Conservation (phyloP, 1,140 invertebrate genomes). For the Danaus melanippus region DNA sequence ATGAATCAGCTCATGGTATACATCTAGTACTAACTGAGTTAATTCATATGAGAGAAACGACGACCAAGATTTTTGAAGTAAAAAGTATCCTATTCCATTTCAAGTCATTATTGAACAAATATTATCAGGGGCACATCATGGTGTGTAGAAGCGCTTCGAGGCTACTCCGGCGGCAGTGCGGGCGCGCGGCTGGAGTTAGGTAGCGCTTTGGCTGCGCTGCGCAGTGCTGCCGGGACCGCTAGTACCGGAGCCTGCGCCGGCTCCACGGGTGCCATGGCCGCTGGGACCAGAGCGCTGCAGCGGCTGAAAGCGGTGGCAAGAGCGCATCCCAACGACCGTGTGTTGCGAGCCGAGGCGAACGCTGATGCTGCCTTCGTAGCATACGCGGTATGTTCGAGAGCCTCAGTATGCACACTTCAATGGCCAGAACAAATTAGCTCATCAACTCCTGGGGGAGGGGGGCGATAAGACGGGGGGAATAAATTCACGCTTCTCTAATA, state of each 20-base stretch:
- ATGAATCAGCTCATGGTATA: too few species aligned
- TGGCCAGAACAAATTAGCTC: too few species aligned
- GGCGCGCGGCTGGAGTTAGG: slow-evolving; percentile 60
- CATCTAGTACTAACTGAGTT: too few species aligned
- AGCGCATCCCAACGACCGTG: slow-evolving; percentile 43
- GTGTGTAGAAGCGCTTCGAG: slow-evolving; percentile 65
- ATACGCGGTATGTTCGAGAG: slow-evolving; percentile 42
- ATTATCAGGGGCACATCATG: slow-evolving; percentile 45
- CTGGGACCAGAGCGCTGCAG: slow-evolving; percentile 40
- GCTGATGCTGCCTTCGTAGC: slow-evolving; percentile 64
- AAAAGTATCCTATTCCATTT: too few species aligned
- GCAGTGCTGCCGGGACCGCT: slow-evolving; percentile 29
- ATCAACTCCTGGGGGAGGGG: too few species aligned
- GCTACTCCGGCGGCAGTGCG: slow-evolving; percentile 54
- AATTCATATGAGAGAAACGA: too few species aligned
- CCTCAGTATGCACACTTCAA: too few species aligned
- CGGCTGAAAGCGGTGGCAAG: slow-evolving; percentile 52
- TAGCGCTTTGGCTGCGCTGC: slow-evolving; percentile 52
- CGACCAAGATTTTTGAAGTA: too few species aligned
- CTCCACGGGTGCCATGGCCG: slow-evolving; percentile 20
- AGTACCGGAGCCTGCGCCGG: slow-evolving; percentile 19
- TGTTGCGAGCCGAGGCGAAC: slow-evolving; percentile 52
- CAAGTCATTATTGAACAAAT: too few species aligned
- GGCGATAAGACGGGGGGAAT: too few species aligned
- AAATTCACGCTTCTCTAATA: too few species aligned